These are phyloP conservation scores for Baryphthengus martii DNA, from an alignment of 2,113 vertebrate species.

Conservation along the genomic window DNA sequence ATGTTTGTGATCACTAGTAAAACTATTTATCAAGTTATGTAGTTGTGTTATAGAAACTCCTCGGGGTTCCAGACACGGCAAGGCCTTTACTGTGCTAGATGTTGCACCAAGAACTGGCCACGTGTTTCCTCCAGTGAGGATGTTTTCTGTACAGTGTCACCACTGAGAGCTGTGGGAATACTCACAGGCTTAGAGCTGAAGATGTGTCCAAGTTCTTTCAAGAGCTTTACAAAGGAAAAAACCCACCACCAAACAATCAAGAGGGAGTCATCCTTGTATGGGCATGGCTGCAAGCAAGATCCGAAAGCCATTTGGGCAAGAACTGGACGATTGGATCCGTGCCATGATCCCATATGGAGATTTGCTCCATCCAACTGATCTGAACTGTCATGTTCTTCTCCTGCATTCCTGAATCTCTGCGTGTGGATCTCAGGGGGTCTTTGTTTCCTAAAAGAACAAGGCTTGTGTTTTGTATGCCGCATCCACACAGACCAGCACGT, in stretches of 20 bases:
- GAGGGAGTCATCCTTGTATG: background rate
- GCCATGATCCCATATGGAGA: background rate
- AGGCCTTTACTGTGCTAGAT: background rate
- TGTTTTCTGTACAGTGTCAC: background rate
- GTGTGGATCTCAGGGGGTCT: background rate
- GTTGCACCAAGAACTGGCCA: background rate
- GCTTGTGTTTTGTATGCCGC: background rate
- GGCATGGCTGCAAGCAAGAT: background rate
- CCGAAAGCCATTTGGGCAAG: background rate
- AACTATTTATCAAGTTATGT: background rate
- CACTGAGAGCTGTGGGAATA: background rate
- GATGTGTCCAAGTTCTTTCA: background rate
- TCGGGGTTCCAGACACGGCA: background rate
- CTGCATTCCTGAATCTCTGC: background rate
- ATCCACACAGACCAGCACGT: fast-evolving
- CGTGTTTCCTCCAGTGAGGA: fast-evolving
- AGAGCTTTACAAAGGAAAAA: background rate
- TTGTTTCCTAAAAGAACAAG: background rate
- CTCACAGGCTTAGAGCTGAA: background rate
- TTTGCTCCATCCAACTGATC: background rate
- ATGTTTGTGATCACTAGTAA: background rate
- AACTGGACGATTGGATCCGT: background rate
- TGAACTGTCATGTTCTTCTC: background rate
- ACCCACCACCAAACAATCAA: background rate
- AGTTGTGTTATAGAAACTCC: background rate